phyloP scores from a whole-genome alignment of 2,797 vertebrate genomes.

The Halcyon smyrnensis region DNA sequence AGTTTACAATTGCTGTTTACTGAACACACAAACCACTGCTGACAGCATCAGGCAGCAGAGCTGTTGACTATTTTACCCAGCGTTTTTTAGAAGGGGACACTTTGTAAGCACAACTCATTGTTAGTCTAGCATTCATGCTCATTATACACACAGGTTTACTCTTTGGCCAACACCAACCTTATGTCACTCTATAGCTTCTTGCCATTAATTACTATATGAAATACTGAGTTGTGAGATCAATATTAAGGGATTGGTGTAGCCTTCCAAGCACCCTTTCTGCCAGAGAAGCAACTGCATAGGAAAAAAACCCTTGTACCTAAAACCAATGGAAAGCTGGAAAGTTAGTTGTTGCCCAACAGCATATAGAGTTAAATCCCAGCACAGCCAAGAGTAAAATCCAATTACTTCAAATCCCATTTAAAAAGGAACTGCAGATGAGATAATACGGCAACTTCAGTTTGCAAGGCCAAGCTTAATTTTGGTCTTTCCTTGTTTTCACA shows the following conservation, averaged over 20 bases:
- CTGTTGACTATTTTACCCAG: not conserved
- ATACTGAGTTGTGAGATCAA: not conserved
- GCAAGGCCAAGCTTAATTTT: not conserved
- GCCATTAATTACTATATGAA: not conserved
- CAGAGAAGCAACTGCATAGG: not conserved
- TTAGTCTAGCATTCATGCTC: not conserved
- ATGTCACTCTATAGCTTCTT: not conserved
- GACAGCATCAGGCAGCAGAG: not conserved
- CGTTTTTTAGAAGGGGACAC: not conserved
- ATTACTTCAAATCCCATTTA: not conserved
- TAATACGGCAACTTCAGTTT: no score
- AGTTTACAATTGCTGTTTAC: not conserved
- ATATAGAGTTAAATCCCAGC: not conserved
- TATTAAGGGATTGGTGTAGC: not conserved
- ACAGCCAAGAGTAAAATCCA: not conserved
- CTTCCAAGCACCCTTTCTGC: not conserved
- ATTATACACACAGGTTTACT: not conserved
- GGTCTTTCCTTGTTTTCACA: not conserved
- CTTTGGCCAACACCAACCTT: not conserved
- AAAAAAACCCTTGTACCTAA: not conserved
- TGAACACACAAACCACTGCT: not conserved
- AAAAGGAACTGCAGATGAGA: not conserved
- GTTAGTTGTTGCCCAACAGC: not conserved
- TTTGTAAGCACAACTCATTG: not conserved
- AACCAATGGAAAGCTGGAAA: not conserved